Evolutionary conservation across 2,113 vertebrate species (phyloP), one percentile per base, ranked within the genome.

Genomic region (Damaliscus lunatus): DNA sequence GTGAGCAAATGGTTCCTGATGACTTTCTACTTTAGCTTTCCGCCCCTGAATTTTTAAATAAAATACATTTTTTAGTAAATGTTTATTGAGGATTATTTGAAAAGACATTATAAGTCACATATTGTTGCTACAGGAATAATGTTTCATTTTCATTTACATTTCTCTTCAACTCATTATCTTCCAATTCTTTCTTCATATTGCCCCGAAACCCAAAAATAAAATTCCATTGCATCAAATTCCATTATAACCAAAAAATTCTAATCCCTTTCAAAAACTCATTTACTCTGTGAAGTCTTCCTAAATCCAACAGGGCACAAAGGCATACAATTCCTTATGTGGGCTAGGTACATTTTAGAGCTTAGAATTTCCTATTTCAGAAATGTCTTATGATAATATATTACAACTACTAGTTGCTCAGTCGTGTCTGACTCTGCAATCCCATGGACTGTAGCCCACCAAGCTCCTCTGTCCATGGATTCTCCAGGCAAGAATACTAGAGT

Each of bases 1-100:
- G 5, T 99, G 99, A 6, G 99, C 98, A 94, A 99, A 99, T 0
- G 98, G 98, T 64, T 99, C 99, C 97, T 99, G 99, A 97, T 99
- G 99, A 84, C 97, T 67, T 67, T 99, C 99, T 0, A 98, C 99
- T 48, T 97, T 98, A 96, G 99, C 98, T 0, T 98, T 96, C 95
- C 99, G 99, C 15, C 97, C 99, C 99, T 99, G 23, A 0, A 97
- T 78, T 87, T 5, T 48, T 10, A 88, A n/a, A 80, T 19, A 0
- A 80, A 97, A 96, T 36, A 97, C 12, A 23, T 86, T 91, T 95
- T 90, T 95, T 88, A 94, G 46, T 93, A 87, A 92, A 43, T 57
- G 4, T 27, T 91, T 53, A 90, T 1, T 93, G 12, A 96, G 60
- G 64, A 96, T 67, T 74, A 96, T 87, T 1, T 67, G 60, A 62